Conservation (phyloP, 2,888 invertebrate genomes). For the Zaprionus obscuricornis region DNA sequence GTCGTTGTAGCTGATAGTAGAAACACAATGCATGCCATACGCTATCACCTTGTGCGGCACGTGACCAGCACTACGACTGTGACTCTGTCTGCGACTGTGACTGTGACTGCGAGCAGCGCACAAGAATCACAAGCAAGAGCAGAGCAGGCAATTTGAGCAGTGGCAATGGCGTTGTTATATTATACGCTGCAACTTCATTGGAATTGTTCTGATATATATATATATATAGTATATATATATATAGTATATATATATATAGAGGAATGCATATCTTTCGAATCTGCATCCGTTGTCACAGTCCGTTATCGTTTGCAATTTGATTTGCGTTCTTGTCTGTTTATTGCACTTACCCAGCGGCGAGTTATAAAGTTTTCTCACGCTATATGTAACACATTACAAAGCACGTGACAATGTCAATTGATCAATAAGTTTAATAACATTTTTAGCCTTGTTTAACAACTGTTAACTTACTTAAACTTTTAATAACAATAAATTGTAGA, state of each 20-base stretch:
- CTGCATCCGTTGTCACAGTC: conserved; percentile 42
- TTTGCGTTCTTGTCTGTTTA: conserved; percentile 19
- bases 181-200: conserved; percentile 32
- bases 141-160: conserved; percentile 36
- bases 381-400: too few relatives aligned
- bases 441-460: too few relatives aligned
- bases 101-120: conserved; percentile 12
- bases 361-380: neutral
- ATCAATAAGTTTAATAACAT: too few relatives aligned
- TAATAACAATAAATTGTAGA: too few relatives aligned
- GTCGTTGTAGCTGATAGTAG: conserved; percentile 36
- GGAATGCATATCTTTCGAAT: conserved; percentile 38
- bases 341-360: neutral
- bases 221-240: neutral
- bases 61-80: conserved; percentile 32
- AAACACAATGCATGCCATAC: conserved; percentile 4
- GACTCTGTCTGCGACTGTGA: too few relatives aligned
- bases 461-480: too few relatives aligned
- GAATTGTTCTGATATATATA: conserved; percentile 27
- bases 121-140: conserved; percentile 8
- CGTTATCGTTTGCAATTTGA: conserved; percentile 55
- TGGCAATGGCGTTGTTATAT: conserved; percentile 40
- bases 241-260: conserved; percentile 1
- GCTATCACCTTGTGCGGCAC: conserved; percentile 56
- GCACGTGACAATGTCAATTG: too few relatives aligned